These are phyloP conservation scores for Flabesymbios commensalis DNA, from an alignment of 2,888 invertebrate species.

Conservation along the genomic window DNA sequence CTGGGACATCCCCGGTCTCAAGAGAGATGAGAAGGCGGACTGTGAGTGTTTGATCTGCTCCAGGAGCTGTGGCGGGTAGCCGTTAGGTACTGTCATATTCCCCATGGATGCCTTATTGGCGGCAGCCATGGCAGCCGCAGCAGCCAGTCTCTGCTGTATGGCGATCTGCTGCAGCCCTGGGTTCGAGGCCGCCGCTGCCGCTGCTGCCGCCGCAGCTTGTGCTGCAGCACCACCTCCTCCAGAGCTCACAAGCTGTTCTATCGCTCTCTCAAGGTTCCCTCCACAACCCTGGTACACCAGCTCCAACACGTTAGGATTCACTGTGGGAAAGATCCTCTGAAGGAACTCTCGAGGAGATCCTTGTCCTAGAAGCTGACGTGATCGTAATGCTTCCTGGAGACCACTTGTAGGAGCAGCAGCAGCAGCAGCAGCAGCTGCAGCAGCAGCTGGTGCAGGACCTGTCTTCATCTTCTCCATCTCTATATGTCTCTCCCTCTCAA, in stretches of 20 bases:
- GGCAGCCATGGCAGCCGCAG: background rate
- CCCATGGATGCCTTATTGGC: background rate
- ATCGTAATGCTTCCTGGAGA: too few species aligned
- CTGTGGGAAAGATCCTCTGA: conserved; percentile 43
- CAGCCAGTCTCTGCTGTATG: background rate
- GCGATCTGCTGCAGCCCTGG: background rate
- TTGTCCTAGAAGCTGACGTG: conserved; percentile 22
- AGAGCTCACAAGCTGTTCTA: conserved; percentile 39
- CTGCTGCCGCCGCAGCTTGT: background rate
- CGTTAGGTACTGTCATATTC: background rate
- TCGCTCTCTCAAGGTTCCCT: conserved; percentile 42
- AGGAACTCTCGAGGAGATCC: conserved; percentile 41
- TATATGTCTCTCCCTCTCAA: conserved; percentile 50
- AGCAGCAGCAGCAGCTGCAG: background rate
- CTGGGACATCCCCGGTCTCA: too few species aligned
- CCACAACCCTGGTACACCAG: conserved; percentile 50
- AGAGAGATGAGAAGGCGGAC: conserved; percentile 7
- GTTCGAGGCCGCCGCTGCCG: background rate
- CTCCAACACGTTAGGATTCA: conserved; percentile 46
- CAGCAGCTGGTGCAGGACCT: background rate
- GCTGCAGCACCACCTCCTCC: background rate
- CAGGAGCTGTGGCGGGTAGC: too few species aligned
- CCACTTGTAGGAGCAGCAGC: conserved; percentile 2
- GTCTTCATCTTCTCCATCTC: conserved; percentile 32
- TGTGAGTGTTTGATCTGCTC: background rate